Evolutionary conservation across 2,113 vertebrate species (phyloP), one percentile per base, ranked within the genome.

Genomic region (Chaenogobius annularis): DNA sequence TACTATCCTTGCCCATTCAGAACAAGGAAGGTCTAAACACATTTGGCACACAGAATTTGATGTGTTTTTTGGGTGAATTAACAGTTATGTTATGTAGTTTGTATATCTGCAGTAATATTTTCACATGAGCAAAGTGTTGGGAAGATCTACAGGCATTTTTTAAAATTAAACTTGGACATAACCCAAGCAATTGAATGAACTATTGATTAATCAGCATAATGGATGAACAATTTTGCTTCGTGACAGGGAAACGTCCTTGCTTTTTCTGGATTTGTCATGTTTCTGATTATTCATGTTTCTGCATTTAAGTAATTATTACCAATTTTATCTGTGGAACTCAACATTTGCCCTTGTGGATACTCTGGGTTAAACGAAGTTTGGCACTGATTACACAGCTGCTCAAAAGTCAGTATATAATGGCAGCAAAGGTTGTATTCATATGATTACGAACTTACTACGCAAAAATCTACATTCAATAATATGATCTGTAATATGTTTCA

Each of bases 101-200:
- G 37, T 40, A 7, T 40, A 7, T 9, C 8, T 40, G 8, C 37
- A 40, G 37, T 40, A 0, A 40, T 40, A 40, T 40, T 4, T 23
- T 12, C 26, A 59, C 23, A 23, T 14, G 9, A 11, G 7, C 3
- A 55, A 1, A 31, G 22, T 59, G 11, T 13, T 1, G 14, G 17
- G 15, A 50, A 50, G 47, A 14, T 5, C 47, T 50, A 19, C 56
- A 31, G 20, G 11, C 6, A 14, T 37, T 9, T n/a, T 35, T 66
- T 59, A 74, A n/a, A 74, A n/a, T 52, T 63, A 31, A 13, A 52
- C 31, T 59, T 26, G 50, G 50, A 78, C 59, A 69, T 22, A 40
- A 78, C 64, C 71, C 83, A 85, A 83, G 68, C 22, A 26, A 71
- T 80, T 72, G 85, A 91, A 88, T 86, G 74, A 90, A 78, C 13